These are phyloP conservation scores for Spinus pinus DNA, from an alignment of 2,797 vertebrate species.

Conservation along the genomic window DNA sequence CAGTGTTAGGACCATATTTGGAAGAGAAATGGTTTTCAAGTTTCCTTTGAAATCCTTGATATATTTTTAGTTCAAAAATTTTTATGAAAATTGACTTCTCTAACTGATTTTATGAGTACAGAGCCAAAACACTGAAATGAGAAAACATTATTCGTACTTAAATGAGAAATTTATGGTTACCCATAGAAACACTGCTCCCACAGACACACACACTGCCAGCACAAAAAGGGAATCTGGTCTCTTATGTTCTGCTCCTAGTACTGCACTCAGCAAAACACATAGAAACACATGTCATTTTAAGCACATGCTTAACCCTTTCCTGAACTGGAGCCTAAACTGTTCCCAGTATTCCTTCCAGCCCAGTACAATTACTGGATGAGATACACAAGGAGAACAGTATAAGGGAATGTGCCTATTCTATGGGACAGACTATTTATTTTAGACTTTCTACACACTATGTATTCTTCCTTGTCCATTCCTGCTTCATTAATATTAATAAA, in stretches of 20 bases:
- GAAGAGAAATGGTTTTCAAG: not conserved
- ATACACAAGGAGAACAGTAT: not conserved
- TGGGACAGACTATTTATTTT: not conserved
- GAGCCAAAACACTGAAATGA: not conserved
- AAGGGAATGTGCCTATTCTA: not conserved
- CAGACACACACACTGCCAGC: not conserved
- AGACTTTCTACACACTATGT: not conserved
- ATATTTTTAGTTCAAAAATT: not conserved
- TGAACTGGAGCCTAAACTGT: not conserved
- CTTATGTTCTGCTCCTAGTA: not conserved
- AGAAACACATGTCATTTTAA: not conserved
- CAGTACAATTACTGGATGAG: not conserved
- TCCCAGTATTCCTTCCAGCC: not conserved
- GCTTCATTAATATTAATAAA: slow-evolving; percentile 32
- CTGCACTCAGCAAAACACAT: not conserved
- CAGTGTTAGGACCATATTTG: not conserved
- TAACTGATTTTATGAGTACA: not conserved
- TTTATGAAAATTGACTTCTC: not conserved
- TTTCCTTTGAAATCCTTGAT: not conserved
- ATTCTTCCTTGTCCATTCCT: not conserved
- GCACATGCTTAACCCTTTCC: slow-evolving; percentile 3
- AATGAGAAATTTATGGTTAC: not conserved
- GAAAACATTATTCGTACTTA: not conserved
- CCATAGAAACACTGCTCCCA: not conserved
- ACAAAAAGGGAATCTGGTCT: not conserved